Base-by-base conservation (phyloP, 2,888 invertebrate species). In the Elmis aenea region DNA sequence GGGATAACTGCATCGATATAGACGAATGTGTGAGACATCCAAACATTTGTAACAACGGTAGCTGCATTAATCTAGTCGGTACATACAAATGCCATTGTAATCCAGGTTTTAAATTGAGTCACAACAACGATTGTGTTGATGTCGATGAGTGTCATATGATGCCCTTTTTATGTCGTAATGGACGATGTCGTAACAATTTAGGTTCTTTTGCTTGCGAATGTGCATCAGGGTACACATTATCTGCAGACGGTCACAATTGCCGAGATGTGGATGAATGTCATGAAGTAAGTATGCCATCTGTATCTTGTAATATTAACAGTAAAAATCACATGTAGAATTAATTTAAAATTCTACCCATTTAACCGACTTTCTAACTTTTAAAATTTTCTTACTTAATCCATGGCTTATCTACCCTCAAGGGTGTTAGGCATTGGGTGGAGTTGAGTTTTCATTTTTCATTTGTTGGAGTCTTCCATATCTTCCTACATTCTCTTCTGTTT, bases 141-240 rank as follows among this genome's bases (percentile, higher is more conserved):
- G 75, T 88, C 38, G 87, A 90, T 66, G 90, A 90, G 66, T 90
- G 90, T 54, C 78, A 84, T 50, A 81, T 83, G 59, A 85, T 85
- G 72, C 84, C 86, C 27, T 84, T 84, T 67, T 77, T 89, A 36
- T 93, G 93, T 61, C 78, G 89, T 50, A 90, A 91, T 59, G 88
- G 89, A 1, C 74, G 85, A 30, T 90, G 90, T 58, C 76, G 82
- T 49, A 90, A 90, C 67, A 81, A 81, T 1, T 70, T 82, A 37
- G 89, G 89, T 15, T 83, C 85, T 11, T 90, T 84, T 68, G 75
- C 74, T 45, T 90, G 89, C 66, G 85, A 85, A 60, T 90, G 90
- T 65, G 82, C 84, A 3, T 73, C 80, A 11, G 90, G 91, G 1
- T 90, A 86, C 64, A 72, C 77, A 13, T 72, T 88, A 3, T 78